Conservation (phyloP, 2,113 vertebrate genomes). For the Puntigrus tetrazona region DNA sequence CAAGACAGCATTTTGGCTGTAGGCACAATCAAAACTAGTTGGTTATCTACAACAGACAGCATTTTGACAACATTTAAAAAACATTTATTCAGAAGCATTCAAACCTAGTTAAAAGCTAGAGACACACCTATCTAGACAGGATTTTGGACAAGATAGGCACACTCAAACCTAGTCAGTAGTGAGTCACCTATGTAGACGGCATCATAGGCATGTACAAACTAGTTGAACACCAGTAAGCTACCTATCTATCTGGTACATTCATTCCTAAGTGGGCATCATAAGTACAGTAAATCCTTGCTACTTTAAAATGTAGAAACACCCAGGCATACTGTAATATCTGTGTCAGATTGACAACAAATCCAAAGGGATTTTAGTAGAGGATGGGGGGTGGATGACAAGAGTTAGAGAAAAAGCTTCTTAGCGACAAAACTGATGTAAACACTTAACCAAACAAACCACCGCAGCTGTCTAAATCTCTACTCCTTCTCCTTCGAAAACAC, state of each 20-base stretch:
- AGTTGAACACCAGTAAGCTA: neutral
- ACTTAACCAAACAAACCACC: neutral
- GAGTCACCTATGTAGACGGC: neutral
- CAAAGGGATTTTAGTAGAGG: neutral
- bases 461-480: constrained; percentile 1
- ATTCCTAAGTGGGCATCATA: neutral
- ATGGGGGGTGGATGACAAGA: constrained; percentile 59
- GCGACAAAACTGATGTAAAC: neutral
- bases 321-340: neutral
- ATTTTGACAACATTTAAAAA: neutral
- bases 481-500: constrained; percentile 14
- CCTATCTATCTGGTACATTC: neutral
- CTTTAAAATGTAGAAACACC: neutral
- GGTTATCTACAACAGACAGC: neutral
- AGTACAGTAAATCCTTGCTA: neutral
- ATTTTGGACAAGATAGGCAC: neutral
- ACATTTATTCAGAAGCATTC: neutral
- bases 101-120: neutral
- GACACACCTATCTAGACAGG: neutral
- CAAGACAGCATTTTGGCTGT: neutral
- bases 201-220: neutral
- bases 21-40: neutral
- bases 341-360: neutral
- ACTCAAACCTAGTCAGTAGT: constrained; percentile 12
- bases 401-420: constrained; percentile 67